Evolutionary conservation across 2,888 invertebrate species (phyloP).

Genomic region (Cyclophora albipunctata): DNA sequence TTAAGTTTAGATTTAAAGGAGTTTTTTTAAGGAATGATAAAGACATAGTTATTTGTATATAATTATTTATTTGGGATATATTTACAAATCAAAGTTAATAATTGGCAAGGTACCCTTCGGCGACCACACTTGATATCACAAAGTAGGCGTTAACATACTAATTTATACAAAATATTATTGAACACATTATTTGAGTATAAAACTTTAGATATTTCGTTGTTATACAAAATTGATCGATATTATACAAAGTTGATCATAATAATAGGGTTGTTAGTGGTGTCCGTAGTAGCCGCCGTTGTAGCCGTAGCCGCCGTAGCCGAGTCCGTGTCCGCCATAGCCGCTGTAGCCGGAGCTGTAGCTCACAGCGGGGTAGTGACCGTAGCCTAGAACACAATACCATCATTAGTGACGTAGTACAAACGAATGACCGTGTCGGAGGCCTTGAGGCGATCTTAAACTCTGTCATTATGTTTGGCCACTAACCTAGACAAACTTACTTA

Average conservation of each 20-base stretch:
- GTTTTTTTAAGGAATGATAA: background rate
- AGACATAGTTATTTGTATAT: slow-evolving; percentile 10
- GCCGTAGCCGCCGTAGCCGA: slow-evolving; percentile 1
- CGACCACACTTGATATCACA: slow-evolving; percentile 11
- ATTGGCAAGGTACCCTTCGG: slow-evolving; percentile 12
- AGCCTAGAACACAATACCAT: slow-evolving; percentile 25
- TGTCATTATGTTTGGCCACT: background rate
- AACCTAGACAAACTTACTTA: background rate
- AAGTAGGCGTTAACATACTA: slow-evolving; percentile 3
- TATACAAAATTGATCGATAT: background rate
- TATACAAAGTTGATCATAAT: slow-evolving; percentile 1
- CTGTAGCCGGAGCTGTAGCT: slow-evolving; percentile 30
- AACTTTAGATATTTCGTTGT: background rate
- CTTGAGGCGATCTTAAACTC: background rate
- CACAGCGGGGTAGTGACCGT: slow-evolving; percentile 32
- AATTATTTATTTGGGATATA: slow-evolving; percentile 17
- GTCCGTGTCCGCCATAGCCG: background rate
- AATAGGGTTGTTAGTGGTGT: slow-evolving; percentile 37
- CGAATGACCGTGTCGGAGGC: background rate
- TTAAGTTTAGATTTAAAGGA: background rate
- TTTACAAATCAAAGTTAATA: slow-evolving; percentile 17
- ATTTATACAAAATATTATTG: slow-evolving; percentile 1
- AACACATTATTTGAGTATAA: slow-evolving; percentile 5
- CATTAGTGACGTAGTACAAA: slow-evolving; percentile 12
- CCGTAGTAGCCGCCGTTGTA: slow-evolving; percentile 26